Conservation (phyloP, 2,888 invertebrate genomes). For the Drosophila pegasa region DNA sequence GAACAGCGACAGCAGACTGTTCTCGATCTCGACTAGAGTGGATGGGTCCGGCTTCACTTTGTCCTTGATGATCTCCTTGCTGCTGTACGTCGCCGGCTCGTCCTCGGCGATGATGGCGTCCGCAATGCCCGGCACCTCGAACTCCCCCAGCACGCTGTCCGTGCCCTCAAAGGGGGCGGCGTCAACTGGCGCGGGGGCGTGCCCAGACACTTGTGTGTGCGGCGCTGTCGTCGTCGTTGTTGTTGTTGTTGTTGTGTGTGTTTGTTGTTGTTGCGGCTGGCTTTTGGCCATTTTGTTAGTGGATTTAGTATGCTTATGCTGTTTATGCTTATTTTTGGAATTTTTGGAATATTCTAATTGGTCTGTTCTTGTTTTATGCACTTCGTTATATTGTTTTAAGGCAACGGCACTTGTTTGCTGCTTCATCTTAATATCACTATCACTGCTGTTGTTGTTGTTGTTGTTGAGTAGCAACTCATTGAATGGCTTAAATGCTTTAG, state of each 20-base stretch:
- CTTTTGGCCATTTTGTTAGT: constrained; percentile 68
- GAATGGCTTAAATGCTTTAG: constrained; percentile 66
- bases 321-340: constrained; percentile 59
- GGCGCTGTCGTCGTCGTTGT: constrained; percentile 29
- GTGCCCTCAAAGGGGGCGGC: constrained; percentile 15
- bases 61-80: constrained; percentile 79
- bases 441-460: constrained; percentile 59
- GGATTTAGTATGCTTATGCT: constrained; percentile 53
- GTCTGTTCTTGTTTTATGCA: constrained; percentile 78
- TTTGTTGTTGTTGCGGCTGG: constrained; percentile 48
- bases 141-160: constrained; percentile 61
- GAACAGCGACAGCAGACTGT: constrained; percentile 84
- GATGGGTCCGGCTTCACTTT: constrained; percentile 84
- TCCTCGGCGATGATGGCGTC: constrained; percentile 67
- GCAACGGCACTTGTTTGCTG: constrained; percentile 65
- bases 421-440: constrained; percentile 58
- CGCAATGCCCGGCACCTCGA: constrained; percentile 62
- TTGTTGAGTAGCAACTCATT: constrained; percentile 59
- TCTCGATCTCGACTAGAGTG: constrained; percentile 85
- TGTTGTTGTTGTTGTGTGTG: constrained; percentile 44
- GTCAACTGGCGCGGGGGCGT: background rate
- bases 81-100: constrained; percentile 80
- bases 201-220: constrained; percentile 6
- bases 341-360: constrained; percentile 81
- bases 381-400: constrained; percentile 71